Evolutionary conservation across 1,140 invertebrate species (phyloP).

Genomic region (Andrena cerasifolii): DNA sequence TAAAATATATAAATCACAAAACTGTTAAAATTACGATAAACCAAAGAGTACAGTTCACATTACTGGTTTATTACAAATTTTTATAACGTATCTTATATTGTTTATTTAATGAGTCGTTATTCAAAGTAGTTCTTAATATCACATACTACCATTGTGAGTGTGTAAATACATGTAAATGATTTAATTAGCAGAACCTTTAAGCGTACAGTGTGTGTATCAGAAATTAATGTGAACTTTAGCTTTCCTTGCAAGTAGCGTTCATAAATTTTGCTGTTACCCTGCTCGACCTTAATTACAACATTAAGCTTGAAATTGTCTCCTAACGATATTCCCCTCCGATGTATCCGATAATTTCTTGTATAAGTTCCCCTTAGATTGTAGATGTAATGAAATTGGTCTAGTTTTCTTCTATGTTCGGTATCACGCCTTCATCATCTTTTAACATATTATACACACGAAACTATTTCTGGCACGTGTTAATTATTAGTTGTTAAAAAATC

Average conservation of each 20-base stretch:
- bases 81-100: too few species aligned
- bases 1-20: too few species aligned
- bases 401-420: background rate
- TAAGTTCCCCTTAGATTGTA: constrained; percentile 1
- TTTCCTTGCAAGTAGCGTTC: background rate
- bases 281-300: constrained; percentile 27
- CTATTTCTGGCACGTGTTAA: too few species aligned
- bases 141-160: too few species aligned
- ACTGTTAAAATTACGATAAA: too few species aligned
- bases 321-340: background rate
- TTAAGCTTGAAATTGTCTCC: constrained; percentile 7
- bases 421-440: background rate
- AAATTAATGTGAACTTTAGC: constrained; percentile 26
- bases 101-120: too few species aligned
- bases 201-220: background rate
- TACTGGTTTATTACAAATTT: too few species aligned
- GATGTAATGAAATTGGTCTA: background rate
- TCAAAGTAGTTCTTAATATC: too few species aligned
- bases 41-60: too few species aligned
- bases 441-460: background rate
- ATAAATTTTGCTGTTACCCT: constrained; percentile 24
- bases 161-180: too few species aligned
- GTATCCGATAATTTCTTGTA: background rate
- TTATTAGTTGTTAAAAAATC: too few species aligned
- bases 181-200: background rate